Conservation (phyloP, 2,113 vertebrate genomes). For the Centropus unirufus region DNA sequence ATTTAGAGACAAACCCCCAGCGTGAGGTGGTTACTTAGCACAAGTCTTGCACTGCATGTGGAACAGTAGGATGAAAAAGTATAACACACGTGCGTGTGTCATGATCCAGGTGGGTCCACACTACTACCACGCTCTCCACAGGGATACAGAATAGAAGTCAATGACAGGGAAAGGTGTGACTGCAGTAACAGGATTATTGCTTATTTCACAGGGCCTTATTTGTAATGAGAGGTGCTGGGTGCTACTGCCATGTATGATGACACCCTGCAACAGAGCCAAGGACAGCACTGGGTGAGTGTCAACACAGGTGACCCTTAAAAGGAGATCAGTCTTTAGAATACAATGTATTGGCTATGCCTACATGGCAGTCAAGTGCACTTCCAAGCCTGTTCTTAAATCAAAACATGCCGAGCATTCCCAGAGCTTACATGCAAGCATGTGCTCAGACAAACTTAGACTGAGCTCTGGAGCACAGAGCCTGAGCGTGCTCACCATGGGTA, state of each 20-base stretch:
- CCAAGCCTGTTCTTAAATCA: conserved; percentile 35
- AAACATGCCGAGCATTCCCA: conserved; percentile 59
- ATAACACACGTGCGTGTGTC: background rate
- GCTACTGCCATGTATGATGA: background rate
- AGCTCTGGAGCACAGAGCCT: conserved; percentile 60
- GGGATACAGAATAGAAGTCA: conserved; percentile 14
- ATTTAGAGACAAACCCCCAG: background rate
- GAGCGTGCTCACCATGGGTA: conserved; percentile 49
- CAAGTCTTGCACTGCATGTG: background rate
- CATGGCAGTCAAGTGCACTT: conserved; percentile 26
- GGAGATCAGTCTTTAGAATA: background rate
- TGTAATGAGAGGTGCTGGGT: conserved; percentile 28
- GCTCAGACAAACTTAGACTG: conserved; percentile 55
- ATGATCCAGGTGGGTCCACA: conserved; percentile 23
- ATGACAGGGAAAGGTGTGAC: conserved; percentile 7
- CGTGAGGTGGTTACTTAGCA: background rate
- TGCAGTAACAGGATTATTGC: background rate
- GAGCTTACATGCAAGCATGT: conserved; percentile 68
- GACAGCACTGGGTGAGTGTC: background rate
- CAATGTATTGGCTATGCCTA: background rate
- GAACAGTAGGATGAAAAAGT: background rate
- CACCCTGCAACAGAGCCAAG: background rate
- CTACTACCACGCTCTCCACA: background rate
- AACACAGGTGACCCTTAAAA: conserved; percentile 15
- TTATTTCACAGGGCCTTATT: conserved; percentile 15